Base-by-base conservation (phyloP, 2,888 invertebrate genomes). In the Scaptomyza polygonia region DNA sequence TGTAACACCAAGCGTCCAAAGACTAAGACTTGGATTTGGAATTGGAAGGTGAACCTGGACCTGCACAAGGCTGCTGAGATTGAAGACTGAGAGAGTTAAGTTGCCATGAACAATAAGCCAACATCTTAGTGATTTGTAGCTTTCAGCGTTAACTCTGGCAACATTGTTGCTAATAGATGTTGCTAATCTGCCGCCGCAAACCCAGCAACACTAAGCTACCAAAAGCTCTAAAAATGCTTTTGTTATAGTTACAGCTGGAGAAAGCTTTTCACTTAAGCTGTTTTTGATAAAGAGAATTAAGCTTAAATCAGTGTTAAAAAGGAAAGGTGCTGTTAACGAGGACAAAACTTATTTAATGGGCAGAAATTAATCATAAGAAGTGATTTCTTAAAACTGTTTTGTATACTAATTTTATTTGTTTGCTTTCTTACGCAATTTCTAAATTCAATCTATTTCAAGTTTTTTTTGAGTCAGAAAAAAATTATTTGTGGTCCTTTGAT, bases 151-250 rank as follows among this genome's bases (percentile, higher is more conserved):
- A 71, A 71, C 67, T 53, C 7, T 54, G 49, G 75, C 86, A 82
- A 84, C 84, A 84, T 67, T 77, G 84, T 84, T 86, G 84, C 88
- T 84, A 88, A 84, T 84, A 84, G 88, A 88, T 72, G 78, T 67
- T 72, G 78, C 56, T 66, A 62, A 67, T 49, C 66, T 45, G 70
- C 59, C 48, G 67, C 63, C 67, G 48, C 48, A 27, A 18, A 52
- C 34, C 27, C 21, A 21, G 16, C 32, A 42, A 49, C 49, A 49
- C 55, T 47, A 58, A 42, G 51, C 65, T 69, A 55, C 53, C 5
- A 43, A 75, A 75, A 66, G 71, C 57, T 71, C 39, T 47, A 25
- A 49, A 16, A 57, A 44, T 55, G 56, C 52, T 48, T 48, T 59
- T 66, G 40, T 30, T 34, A 49, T 32, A 44, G 11, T 44, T 39